These are phyloP conservation scores for Xanthia icteritia DNA, from an alignment of 2,888 invertebrate species.

Conservation along the genomic window DNA sequence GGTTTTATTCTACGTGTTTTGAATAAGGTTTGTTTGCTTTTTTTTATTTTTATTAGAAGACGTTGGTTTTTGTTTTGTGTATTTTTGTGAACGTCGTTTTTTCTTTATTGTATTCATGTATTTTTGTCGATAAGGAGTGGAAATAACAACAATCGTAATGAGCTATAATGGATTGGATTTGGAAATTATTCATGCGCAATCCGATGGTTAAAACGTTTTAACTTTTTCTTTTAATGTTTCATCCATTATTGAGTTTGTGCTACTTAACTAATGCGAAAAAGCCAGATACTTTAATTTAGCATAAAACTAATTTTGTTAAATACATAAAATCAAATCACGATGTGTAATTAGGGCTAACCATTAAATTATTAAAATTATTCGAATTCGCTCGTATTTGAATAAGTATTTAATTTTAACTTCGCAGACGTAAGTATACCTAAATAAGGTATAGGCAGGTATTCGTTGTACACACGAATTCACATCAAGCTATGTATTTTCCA, in stretches of 20 bases:
- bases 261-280: slow-evolving; percentile 3
- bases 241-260: neutral
- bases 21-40: slow-evolving; percentile 40
- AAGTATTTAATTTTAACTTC: neutral
- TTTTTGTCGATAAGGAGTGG: slow-evolving; percentile 19
- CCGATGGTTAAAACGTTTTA: neutral
- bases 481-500: no score
- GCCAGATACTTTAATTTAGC: no score
- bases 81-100: neutral
- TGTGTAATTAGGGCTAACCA: neutral
- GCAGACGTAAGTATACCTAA: neutral
- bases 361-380: neutral
- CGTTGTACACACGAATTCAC: no score
- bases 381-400: neutral
- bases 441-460: neutral
- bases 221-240: neutral
- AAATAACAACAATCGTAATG: slow-evolving; percentile 24
- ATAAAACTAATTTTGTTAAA: neutral
- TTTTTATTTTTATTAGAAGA: neutral
- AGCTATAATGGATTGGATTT: slow-evolving; percentile 41
- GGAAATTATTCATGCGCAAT: slow-evolving; percentile 21
- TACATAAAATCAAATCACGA: neutral
- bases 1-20: slow-evolving; percentile 5
- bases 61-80: neutral
- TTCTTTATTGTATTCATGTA: neutral